Conservation (phyloP, 1,140 invertebrate genomes). For the Aphaenogaster ashmeadi region DNA sequence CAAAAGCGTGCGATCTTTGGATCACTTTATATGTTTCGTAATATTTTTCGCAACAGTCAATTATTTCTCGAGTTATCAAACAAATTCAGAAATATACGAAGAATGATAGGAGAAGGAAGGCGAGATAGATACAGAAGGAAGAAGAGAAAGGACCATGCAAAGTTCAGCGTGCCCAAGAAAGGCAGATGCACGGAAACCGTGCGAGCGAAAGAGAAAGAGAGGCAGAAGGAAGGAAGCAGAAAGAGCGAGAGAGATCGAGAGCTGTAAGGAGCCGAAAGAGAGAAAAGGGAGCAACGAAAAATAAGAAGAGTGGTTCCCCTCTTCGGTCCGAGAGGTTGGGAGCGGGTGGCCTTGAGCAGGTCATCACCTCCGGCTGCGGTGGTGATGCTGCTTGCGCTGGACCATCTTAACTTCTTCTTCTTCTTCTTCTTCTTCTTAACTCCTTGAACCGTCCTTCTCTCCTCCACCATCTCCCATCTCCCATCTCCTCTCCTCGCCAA, state of each 20-base stretch:
- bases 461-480: conserved; percentile 36
- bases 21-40: neutral
- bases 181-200: conserved; percentile 51
- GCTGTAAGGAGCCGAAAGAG: conserved; percentile 67
- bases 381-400: conserved; percentile 78
- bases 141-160: conserved; percentile 42
- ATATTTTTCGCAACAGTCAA: neutral
- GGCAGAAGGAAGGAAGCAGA: conserved; percentile 53
- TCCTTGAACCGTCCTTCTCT: conserved; percentile 66
- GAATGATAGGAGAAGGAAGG: conserved; percentile 34
- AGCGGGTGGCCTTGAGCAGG: conserved; percentile 86
- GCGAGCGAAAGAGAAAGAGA: conserved; percentile 18
- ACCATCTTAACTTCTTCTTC: conserved; percentile 83
- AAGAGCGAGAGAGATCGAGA: conserved; percentile 49
- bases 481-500: conserved; percentile 55
- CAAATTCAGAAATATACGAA: conserved; percentile 48
- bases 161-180: conserved; percentile 64
- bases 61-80: conserved; percentile 13
- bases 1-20: neutral
- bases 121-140: conserved; percentile 21
- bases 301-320: conserved; percentile 75
- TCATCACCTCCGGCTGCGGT: conserved; percentile 84
- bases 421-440: conserved; percentile 66
- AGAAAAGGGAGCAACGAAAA: conserved; percentile 75
- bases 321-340: conserved; percentile 76